Base-by-base conservation (phyloP, 2,888 invertebrate genomes). In the Alloscopus bannaensis region DNA sequence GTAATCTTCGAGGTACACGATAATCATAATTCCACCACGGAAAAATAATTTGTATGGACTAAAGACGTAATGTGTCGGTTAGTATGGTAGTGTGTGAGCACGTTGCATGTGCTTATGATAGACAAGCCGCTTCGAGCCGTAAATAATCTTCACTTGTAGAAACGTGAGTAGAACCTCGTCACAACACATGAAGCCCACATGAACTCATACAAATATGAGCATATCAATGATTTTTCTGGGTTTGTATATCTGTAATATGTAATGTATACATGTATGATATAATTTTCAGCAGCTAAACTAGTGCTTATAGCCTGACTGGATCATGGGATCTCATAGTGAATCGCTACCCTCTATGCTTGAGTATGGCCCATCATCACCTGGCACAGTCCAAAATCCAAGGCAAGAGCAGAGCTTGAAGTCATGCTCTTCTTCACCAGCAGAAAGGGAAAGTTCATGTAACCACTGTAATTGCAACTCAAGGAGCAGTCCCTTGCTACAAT, bases 341-440 rank as follows among this genome's bases (percentile, higher is more conserved):
- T 50, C 4, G 50, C 13, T 31, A 71, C 60, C 31, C 50, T 71
- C 36, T 6, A 13, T 50, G 62, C 62, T 71, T 36, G 24, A 22
- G 42, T 36, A 11, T 40, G 20, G 4, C 8, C 20, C n/a, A 72
- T 28, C 72, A 72, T 72, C n/a, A n/a, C n/a, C 73, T 75, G 73
- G 57, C 26, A 31, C 42, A 36, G 59, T 29, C 45, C 73, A 66
- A 65, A 75, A 26, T 75, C 73, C 59, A 66, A 66, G 66, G 66
- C 31, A 29, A 75, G 55, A 31, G 24, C 22, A 1, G 26, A 57
- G 13, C 4, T 6, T 8, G n/a, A 6, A 11, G 31, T n/a, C 59
- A 28, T 29, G 6, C 40, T 42, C 22, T 40, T 24, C 4, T 18
- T 40, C 42, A 40, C 2, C 29, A 29, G 29, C 59, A 26, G n/a